Base-by-base conservation (phyloP, 1,140 invertebrate genomes). In the Aphaenogaster ashmeadi region DNA sequence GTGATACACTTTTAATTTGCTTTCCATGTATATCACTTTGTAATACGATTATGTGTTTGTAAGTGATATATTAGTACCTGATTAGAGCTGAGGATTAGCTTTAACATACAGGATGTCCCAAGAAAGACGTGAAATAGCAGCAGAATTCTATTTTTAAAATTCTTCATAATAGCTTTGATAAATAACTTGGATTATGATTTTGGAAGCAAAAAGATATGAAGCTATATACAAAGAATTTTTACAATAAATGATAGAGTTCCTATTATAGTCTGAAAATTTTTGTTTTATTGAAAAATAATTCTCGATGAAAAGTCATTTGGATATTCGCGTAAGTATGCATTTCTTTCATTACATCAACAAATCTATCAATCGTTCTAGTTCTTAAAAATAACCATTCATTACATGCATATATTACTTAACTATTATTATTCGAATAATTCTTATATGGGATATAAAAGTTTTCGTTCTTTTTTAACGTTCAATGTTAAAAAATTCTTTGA, bases 51-150 rank as follows among this genome's bases (percentile, higher is more conserved):
- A 47, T 66, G 60, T 44, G 18, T 21, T 36, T 83, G 13, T 62
- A 62, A 36, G 27, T 83, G 38, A 72, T 72, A 81, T 44, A 72
- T 83, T 47, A 56, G 54, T 81, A 38, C 33, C 50, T 58, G 18
- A 58, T 71, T 72, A 58, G 21, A 72, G 38, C 38, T 83, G 41
- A 83, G 74, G 1, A 44, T 74, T 58, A 44, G 11, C 41, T 33
- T 36, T 62, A 79, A 80, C 11, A 60, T 58, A 21, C 8, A 74
- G 44, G n/a, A 74, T 60, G 41, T 83, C 69, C 33, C 54, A 83
- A 83, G 27, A 74, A 74, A 83, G 27, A 21, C 27, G 18, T 74
- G 80, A 83, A 36, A 69, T 56, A 83, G 27, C 41, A 83, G 54
- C 54, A 83, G 41, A 83, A 83, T 47, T 33, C 8, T 81, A 41